Percentiles rank a stretch among this genome's conserved stretches.
Conservation (phyloP, 2,113 vertebrate genomes). For the Aphelocoma coerulescens region DNA sequence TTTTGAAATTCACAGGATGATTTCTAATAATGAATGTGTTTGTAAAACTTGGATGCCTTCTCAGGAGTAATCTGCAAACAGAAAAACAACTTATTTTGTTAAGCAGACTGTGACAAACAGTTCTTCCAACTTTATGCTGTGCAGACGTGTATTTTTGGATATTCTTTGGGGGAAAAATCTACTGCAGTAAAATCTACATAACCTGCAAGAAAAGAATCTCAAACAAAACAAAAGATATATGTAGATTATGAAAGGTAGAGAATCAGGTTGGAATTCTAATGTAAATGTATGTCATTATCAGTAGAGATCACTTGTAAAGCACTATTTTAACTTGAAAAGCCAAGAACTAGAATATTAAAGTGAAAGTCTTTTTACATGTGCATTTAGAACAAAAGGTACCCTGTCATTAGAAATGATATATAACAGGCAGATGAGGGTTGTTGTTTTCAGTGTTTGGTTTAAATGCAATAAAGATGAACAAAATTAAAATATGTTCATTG, state of each 20-base stretch:
- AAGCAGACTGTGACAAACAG: slow-evolving; percentile 37
- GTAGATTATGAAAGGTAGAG: slow-evolving; percentile 41
- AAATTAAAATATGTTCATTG: slow-evolving; percentile 65
- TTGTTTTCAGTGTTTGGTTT: slow-evolving; percentile 56
- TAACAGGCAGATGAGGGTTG: slow-evolving; percentile 57
- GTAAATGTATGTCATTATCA: slow-evolving; percentile 46
- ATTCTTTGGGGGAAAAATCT: slow-evolving; percentile 40
- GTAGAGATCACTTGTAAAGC: slow-evolving; percentile 29
- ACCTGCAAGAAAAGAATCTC: slow-evolving; percentile 1
- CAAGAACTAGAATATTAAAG: slow-evolving; percentile 50
- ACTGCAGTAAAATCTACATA: slow-evolving; percentile 50
- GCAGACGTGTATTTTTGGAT: slow-evolving; percentile 47
- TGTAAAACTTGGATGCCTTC: neutral
- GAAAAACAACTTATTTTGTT: slow-evolving; percentile 39
- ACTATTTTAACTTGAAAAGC: slow-evolving; percentile 55
- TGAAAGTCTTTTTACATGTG: slow-evolving; percentile 34
- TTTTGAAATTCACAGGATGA: neutral
- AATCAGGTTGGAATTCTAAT: slow-evolving; percentile 47
- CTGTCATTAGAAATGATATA: slow-evolving; percentile 63
- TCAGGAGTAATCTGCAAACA: slow-evolving; percentile 9
- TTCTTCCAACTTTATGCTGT: slow-evolving; percentile 35
- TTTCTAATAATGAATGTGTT: slow-evolving; percentile 20
- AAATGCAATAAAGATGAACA: slow-evolving; percentile 63
- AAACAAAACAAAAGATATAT: slow-evolving; percentile 43
- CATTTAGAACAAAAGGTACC: slow-evolving; percentile 69